Conservation (phyloP, 2,888 invertebrate genomes). For the Hymenopus coronatus region DNA sequence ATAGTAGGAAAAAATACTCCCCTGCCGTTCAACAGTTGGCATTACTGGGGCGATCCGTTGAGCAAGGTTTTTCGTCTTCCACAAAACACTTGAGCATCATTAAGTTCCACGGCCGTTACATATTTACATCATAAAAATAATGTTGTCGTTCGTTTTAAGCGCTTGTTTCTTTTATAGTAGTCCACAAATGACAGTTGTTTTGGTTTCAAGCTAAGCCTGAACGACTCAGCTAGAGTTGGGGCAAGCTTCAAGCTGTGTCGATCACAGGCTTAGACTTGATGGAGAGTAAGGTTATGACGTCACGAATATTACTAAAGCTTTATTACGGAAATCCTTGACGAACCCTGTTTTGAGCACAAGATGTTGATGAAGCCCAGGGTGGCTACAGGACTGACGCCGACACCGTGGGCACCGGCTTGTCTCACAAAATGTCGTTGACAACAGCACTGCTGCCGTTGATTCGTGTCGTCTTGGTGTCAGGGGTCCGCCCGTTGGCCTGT, state of each 20-base stretch:
- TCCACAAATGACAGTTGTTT: neutral
- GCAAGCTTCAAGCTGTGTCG: neutral
- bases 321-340: no score
- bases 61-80: neutral
- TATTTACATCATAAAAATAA: neutral
- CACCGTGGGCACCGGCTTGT: neutral
- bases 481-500: conserved; percentile 10
- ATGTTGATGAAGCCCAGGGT: neutral
- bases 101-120: neutral
- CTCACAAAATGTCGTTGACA: conserved; percentile 1
- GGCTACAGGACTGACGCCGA: neutral
- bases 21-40: neutral
- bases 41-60: neutral
- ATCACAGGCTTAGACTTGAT: neutral
- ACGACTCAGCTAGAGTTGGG: neutral
- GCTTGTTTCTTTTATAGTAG: neutral
- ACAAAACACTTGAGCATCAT: neutral
- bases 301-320: no score
- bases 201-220: neutral
- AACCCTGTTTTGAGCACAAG: no score
- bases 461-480: conserved; percentile 38
- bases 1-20: neutral
- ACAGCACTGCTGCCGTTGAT: neutral
- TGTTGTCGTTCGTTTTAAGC: neutral
- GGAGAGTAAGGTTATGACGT: no score